Evolutionary conservation across 2,797 vertebrate species (phyloP).

Genomic region (Cyprinella venusta): DNA sequence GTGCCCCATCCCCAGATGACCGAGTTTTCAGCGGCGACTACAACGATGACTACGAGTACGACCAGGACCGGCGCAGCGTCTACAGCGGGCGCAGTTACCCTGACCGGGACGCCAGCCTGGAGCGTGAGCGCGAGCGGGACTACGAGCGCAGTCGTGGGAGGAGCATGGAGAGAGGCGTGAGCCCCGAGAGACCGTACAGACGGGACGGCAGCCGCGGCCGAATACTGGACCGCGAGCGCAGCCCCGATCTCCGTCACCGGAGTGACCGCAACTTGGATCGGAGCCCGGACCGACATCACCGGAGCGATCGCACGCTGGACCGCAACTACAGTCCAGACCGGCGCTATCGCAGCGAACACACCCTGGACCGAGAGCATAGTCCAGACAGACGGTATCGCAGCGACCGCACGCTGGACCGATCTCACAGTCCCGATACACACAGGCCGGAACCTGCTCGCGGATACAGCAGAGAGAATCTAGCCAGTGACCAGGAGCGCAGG

Average conservation of each 20-base stretch:
- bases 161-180: slow-evolving; percentile 78
- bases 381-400: slow-evolving; percentile 70
- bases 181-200: slow-evolving; percentile 77
- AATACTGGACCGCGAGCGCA: slow-evolving; percentile 67
- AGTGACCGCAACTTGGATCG: slow-evolving; percentile 55
- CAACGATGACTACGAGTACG: slow-evolving; percentile 82
- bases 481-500: slow-evolving; percentile 59
- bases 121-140: slow-evolving; percentile 57
- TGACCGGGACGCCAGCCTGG: slow-evolving; percentile 77
- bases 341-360: slow-evolving; percentile 60
- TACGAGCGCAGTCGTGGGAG: slow-evolving; percentile 73
- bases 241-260: slow-evolving; percentile 55
- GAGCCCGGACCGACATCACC: slow-evolving; percentile 54
- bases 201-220: slow-evolving; percentile 80
- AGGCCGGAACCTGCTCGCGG: slow-evolving; percentile 61
- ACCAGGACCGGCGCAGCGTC: slow-evolving; percentile 84
- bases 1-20: slow-evolving; percentile 81
- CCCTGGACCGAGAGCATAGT: slow-evolving; percentile 64
- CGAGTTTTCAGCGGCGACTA: slow-evolving; percentile 85
- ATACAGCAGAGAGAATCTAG: slow-evolving; percentile 57
- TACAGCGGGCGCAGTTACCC: slow-evolving; percentile 79
- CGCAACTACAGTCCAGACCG: slow-evolving; percentile 72
- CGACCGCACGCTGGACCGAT: slow-evolving; percentile 75
- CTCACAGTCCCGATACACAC: slow-evolving; percentile 75
- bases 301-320: slow-evolving; percentile 67